Percentiles rank a stretch among this genome's conserved stretches.
phyloP scores from a whole-genome alignment of 37 sponge, comb jelly and placozoan species.

The Spongilla lacustris region DNA sequence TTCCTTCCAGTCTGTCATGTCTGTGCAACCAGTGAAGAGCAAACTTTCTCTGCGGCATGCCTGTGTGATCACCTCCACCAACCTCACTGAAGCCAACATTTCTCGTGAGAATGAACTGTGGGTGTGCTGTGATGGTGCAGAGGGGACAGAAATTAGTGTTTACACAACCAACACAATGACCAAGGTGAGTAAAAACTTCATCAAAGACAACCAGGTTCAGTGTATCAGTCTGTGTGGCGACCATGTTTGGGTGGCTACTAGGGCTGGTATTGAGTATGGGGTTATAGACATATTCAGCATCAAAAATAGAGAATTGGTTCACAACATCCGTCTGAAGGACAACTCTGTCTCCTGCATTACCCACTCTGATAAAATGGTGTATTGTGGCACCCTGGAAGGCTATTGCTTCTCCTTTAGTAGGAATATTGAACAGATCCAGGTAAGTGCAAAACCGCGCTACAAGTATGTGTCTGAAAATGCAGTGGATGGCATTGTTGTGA shows the following conservation, averaged over 20 bases:
- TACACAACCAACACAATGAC: slow-evolving; percentile 72
- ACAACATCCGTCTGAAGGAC: slow-evolving; percentile 74
- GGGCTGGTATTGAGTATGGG: slow-evolving; percentile 74
- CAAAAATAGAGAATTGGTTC: slow-evolving; percentile 42
- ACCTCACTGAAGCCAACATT: slow-evolving; percentile 19
- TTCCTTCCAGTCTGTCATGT: slow-evolving; percentile 64
- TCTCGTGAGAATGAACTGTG: slow-evolving; percentile 50
- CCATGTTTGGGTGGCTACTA: slow-evolving; percentile 78
- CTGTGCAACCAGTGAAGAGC: slow-evolving; percentile 57
- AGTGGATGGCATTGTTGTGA: slow-evolving; percentile 65
- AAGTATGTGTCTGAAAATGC: slow-evolving; percentile 73
- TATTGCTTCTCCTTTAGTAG: slow-evolving; percentile 64
- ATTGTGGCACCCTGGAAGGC: slow-evolving; percentile 80
- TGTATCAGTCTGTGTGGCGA: slow-evolving; percentile 65
- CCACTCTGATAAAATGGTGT: slow-evolving; percentile 37
- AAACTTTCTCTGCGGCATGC: slow-evolving; percentile 46
- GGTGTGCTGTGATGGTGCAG: slow-evolving; percentile 71
- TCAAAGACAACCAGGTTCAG: slow-evolving; percentile 75
- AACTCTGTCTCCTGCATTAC: slow-evolving; percentile 80
- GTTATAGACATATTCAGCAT: slow-evolving; percentile 76
- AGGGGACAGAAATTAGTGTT: slow-evolving; percentile 70
- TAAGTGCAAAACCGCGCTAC: slow-evolving; percentile 40
- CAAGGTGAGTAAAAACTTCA: slow-evolving; percentile 47
- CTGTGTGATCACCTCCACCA: slow-evolving; percentile 46
- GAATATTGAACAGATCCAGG: slow-evolving; percentile 36